Evolutionary conservation across 2,113 vertebrate species (phyloP), one percentile per base, ranked within the genome.

Genomic region (Pelmatolapia mariae): DNA sequence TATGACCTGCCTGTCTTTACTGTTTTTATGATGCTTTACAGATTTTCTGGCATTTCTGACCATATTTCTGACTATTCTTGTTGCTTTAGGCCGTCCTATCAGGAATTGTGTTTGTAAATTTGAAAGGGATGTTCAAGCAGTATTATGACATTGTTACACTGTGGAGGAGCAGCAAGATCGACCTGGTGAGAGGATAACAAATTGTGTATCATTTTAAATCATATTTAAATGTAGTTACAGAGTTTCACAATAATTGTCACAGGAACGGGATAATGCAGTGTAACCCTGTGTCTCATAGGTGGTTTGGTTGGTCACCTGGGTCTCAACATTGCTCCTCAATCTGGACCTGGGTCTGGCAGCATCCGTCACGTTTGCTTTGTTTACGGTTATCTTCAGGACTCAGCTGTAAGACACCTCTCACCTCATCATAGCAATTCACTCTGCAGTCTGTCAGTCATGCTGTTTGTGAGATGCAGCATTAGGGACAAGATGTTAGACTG

Each of bases 121-220:
- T 99, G 85, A 99, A 98, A 86, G 97, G 98, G 12, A 99, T 99
- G 98, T 96, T 98, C 94, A 97, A 96, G 89, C 99, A 99, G 92
- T 96, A 97, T 82, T 18, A 16, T 1, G 98, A 99, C 57, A 57
- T 99, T 4, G 8, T 87, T 7, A 85, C 22, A 2, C 96, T 99
- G 76, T 99, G 99, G 99, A 97, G 92, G 87, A 95, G 96, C 57
- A 98, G 96, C 89, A 95, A 94, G 13, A 93, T 96, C 8, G 99
- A 99, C 93, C 94, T 99, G 97, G 99, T 99, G 90, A 93, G 95
- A 80, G 40, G 95, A 96, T 36, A 4, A 81, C 26, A 2, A 56
- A 26, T 54, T 6, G 24, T 50, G 18, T 8, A 29, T 73, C 15
- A 47, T 31, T 80, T 26, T 45, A 82, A 84, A 83, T 76, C 31